Evolutionary conservation across 2,113 vertebrate species (phyloP).

Genomic region (Charina bottae): DNA sequence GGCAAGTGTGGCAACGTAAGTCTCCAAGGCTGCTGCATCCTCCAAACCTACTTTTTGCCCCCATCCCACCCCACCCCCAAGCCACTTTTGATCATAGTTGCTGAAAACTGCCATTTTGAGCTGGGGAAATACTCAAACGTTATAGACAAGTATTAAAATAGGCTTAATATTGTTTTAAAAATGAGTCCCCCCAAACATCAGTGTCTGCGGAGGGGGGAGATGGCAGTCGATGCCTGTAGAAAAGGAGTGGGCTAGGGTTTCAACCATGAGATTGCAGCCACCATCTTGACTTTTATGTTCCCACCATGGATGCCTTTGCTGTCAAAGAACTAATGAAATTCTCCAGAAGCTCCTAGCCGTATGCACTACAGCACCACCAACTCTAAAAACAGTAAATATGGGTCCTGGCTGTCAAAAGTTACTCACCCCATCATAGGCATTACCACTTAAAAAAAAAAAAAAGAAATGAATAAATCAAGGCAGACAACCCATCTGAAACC

Average conservation of each 20-base stretch:
- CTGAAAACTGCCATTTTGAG: background rate
- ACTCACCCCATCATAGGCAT: background rate
- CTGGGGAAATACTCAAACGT: background rate
- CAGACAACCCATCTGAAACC: background rate
- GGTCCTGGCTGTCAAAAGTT: background rate
- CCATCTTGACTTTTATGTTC: background rate
- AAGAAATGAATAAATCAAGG: background rate
- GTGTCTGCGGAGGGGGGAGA: background rate
- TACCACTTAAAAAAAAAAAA: background rate
- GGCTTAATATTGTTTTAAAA: background rate
- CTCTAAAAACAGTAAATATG: background rate
- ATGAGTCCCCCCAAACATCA: background rate
- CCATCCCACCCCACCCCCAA: background rate
- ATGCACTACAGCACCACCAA: background rate
- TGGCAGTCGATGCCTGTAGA: background rate
- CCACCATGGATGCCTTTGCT: background rate
- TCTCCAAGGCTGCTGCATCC: background rate
- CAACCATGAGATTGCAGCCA: background rate
- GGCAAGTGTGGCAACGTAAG: background rate
- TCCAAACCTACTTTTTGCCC: too few species aligned
- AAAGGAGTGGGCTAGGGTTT: background rate
- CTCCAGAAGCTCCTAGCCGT: background rate
- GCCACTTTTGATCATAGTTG: background rate
- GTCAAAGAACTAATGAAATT: background rate
- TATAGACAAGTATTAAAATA: background rate